Evolutionary conservation across 2,113 vertebrate genomes (phyloP), one percentile per base, ranked within the genome.

Genomic region (Gnathonemus longibarbis): DNA sequence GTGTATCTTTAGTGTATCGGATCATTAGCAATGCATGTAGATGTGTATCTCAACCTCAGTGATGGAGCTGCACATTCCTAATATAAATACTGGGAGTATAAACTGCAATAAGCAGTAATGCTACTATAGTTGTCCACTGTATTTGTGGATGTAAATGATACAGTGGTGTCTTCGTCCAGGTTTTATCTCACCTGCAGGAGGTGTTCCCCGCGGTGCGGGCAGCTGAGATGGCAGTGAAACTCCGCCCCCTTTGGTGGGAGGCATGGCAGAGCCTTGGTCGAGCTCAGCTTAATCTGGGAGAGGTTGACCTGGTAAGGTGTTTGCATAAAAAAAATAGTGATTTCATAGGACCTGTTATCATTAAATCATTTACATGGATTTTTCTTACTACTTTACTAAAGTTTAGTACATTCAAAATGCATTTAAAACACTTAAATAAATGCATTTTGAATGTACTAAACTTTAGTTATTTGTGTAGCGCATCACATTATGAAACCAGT

Each of bases 191-290:
- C 84, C 95, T 99, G 89, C 97, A 97, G 90, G 97, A 99, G 92
- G 97, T 97, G 93, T 99, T 99, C 89, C 98, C 97, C 80, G 98
- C 98, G 1, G 98, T 99, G 70, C 97, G 97, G 92, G 97, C 98
- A 11, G 98, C 98, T 52, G 98, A 99, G 95, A 97, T 95, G 96
- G 97, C 97, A 10, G 96, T 98, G 58, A 97, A 97, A 92, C 94
- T 97, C 90, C 96, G 96, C 84, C 96, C 97, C 21, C 94, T 95
- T 58, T 98, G 97, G 93, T 99, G 98, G 97, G 97, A 98, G 91
- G 97, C 96, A 52, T 97, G 98, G 98, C 98, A 98, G 92, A 99
- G 98, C 50, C 91, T 99, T 92, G 98, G 98, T 84, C 97, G 98
- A 8, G 97, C 98, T 10, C 98, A 99, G 92, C 97, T 99, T 91